phyloP scores from a whole-genome alignment of 2,113 vertebrate species.

The Melanocharis versteri region DNA sequence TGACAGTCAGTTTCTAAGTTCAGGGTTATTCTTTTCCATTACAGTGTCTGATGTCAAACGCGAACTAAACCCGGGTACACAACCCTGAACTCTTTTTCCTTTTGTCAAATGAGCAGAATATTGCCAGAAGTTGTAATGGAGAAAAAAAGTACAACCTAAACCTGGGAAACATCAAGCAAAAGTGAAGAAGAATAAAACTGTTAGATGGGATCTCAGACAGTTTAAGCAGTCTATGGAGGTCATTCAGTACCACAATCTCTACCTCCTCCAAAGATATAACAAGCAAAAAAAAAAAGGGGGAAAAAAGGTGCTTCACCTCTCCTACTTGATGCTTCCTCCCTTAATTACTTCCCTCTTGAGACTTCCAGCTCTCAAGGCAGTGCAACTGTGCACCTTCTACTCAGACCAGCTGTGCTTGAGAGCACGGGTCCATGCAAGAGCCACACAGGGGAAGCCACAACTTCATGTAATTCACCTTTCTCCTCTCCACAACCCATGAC shows the following conservation, averaged over 20 bases:
- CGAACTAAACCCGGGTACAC: not conserved
- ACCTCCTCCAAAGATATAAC: not conserved
- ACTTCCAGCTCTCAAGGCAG: not conserved
- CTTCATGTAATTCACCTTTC: not conserved
- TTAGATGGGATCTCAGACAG: not conserved
- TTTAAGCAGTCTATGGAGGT: not conserved
- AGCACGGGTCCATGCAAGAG: rapidly evolving
- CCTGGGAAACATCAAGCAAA: not conserved
- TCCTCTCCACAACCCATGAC: not conserved
- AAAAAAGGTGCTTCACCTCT: not conserved
- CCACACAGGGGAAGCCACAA: rapidly evolving
- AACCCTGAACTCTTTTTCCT: not conserved
- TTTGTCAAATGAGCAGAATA: not conserved
- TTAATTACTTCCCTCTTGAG: not conserved
- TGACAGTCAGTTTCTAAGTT: not conserved
- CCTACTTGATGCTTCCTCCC: not conserved
- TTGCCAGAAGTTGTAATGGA: not conserved
- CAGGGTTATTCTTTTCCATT: not conserved
- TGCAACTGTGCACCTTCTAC: not conserved
- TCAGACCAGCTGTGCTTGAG: not conserved
- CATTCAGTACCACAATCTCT: not conserved
- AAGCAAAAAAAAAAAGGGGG: too few species aligned
- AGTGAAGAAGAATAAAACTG: not conserved
- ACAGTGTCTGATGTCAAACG: not conserved
- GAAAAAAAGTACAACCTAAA: not conserved